A percentile compares a stretch with the other conserved stretches of the same genome.
phyloP scores from a whole-genome alignment of 2,888 invertebrate species.

The Carcina quercana region DNA sequence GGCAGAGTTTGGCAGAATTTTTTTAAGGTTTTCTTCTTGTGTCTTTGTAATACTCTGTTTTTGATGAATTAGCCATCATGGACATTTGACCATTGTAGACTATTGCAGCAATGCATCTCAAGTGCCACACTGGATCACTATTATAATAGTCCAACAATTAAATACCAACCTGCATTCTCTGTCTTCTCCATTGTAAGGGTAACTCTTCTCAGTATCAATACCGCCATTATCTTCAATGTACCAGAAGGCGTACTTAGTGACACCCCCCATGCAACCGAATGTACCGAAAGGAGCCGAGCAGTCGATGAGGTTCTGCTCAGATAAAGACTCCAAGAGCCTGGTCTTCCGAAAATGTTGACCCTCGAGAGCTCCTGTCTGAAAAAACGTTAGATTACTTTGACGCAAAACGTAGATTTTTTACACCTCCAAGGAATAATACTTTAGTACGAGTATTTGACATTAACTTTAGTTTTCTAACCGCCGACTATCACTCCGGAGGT shows the following conservation, averaged over 20 bases:
- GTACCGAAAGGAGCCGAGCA: slow-evolving; percentile 1
- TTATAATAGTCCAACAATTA: not conserved
- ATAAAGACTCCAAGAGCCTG: slow-evolving; percentile 1
- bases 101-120: no score
- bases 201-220: slow-evolving; percentile 5
- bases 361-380: slow-evolving; percentile 11
- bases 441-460: no score
- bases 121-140: no score
- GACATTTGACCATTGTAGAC: no score
- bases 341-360: slow-evolving; percentile 8
- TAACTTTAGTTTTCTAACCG: no score
- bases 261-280: slow-evolving; percentile 1
- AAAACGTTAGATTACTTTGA: slow-evolving; percentile 10
- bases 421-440: no score
- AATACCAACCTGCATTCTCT: slow-evolving; percentile 3
- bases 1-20: no score
- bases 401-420: no score
- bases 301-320: slow-evolving; percentile 6
- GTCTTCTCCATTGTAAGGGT: slow-evolving; percentile 1
- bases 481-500: no score
- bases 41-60: no score
- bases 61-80: no score
- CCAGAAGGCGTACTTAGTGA: not conserved
- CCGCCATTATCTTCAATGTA: slow-evolving; percentile 2
- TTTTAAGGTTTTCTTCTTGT: no score